Evolutionary conservation across 2,797 vertebrate species (phyloP), one percentile per base, ranked within the genome.

Genomic region (Anisognathus igniventris): DNA sequence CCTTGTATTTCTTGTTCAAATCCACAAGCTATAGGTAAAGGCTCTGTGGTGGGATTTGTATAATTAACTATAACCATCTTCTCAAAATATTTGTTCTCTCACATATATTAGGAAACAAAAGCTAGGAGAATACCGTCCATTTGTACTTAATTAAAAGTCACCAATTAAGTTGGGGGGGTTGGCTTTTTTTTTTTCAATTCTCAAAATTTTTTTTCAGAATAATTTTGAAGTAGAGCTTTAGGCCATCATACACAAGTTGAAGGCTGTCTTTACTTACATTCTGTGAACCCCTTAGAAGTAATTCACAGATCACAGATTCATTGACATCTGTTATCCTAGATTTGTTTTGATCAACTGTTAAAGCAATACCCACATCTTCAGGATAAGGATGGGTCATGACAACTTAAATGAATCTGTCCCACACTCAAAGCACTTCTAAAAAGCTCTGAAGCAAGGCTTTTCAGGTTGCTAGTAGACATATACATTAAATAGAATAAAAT

Each of bases 291-390:
- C 22, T 77, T n/a, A 57, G 12, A 91, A 94, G n/a, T 23, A 86
- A 79, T 42, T 33, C 48, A 64, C 16, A 65, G n/a, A 80, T 80
- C 47, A 37, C 35, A 67, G 39, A 62, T 6, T 13, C 53, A 70
- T 1, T 53, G 48, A 91, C 76, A 71, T 47, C 50, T 35, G 47
- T 48, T 76, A 76, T 39, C 30, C 33, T 33, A 45, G 18, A 62
- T 30, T 70, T 81, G 42, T 81, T 93, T 40, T 73, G 35, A 92
- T 79, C 56, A 83, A 39, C 75, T 68, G 37, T 64, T 80, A 71
- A 64, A 80, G 78, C 44, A 93, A 89, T 60, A 75, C 15, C 51
- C 37, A 8, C 37, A 89, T 85, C 45, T 73, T 58, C 83, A 57
- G 24, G 65, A 35, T 16, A 48, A 67, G 40, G 6, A 67, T 45